Evolutionary conservation across 2,888 invertebrate genomes (phyloP), one percentile per base, ranked within the genome.

Genomic region (Proisotoma minuta): DNA sequence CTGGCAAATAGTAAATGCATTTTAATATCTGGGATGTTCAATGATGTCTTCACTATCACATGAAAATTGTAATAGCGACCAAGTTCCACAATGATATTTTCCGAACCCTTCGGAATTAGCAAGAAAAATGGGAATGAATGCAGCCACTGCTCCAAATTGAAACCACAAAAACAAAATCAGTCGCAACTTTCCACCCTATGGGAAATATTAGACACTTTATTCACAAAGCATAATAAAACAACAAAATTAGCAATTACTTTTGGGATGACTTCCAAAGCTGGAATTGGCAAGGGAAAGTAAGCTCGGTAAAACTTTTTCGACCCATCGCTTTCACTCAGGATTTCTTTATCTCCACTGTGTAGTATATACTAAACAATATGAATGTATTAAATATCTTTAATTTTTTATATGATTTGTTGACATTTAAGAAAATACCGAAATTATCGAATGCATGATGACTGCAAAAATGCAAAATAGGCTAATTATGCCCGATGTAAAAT

Each of bases 151-250:
- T 5, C 4, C 5, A 52, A 52, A 52, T 28, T 52, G 52, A 28
- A 28, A 52, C 52, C 52, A 52, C 28, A 52, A 52, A 28, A 24
- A 52, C 28, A 52, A 18, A 10, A 52, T 10, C 3, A 52, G 52
- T 52, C 52, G 27, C 4, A 52, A 26, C 5, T 18, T 18, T 52
- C 28, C 27, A 8, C 28, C 52, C 52, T 52, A 43, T 43, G n/a
- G n/a, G n/a, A n/a, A n/a, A n/a, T n/a, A n/a, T n/a, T n/a, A n/a
- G n/a, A n/a, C n/a, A n/a, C n/a, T n/a, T n/a, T n/a, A n/a, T n/a
- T n/a, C n/a, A n/a, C n/a, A n/a, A n/a, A n/a, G n/a, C n/a, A n/a
- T n/a, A n/a, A n/a, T n/a, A n/a, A n/a, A n/a, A n/a, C n/a, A n/a
- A n/a, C n/a, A n/a, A n/a, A n/a, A n/a, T n/a, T n/a, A n/a, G n/a